A percentile compares a stretch with the other conserved stretches of the same genome.
Evolutionary conservation across 2,113 vertebrate species (phyloP).

Genomic region (Gasterosteus nipponicus): DNA sequence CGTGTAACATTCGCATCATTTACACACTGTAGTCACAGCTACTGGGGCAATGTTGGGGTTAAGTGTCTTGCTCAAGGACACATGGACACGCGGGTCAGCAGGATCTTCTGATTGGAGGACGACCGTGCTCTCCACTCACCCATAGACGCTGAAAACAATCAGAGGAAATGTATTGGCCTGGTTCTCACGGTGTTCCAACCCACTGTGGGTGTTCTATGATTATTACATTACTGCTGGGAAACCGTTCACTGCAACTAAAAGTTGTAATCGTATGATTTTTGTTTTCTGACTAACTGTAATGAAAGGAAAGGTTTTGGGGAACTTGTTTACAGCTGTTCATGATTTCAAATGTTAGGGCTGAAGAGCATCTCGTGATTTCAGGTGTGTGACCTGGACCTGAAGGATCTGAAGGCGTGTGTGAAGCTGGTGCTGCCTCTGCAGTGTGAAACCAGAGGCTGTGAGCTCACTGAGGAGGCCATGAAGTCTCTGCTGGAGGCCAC

Average conservation of each 20-base stretch:
- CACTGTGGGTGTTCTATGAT: too few species aligned
- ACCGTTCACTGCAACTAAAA: too few species aligned
- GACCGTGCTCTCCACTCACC: too few species aligned
- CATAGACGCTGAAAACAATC: background rate
- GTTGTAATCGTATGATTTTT: too few species aligned
- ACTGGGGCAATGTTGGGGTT: too few species aligned
- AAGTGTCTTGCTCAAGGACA: too few species aligned
- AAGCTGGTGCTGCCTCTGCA: conserved; percentile 83
- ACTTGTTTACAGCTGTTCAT: background rate
- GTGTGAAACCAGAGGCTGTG: conserved; percentile 82
- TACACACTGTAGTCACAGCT: too few species aligned
- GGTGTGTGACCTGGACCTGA: conserved; percentile 86
- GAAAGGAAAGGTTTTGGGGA: background rate
- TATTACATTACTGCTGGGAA: too few species aligned
- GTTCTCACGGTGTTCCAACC: background rate
- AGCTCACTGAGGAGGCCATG: conserved; percentile 84
- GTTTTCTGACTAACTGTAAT: background rate
- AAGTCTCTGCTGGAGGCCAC: conserved; percentile 86
- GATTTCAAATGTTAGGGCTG: background rate
- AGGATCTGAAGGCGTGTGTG: conserved; percentile 85
- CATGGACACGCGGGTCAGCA: too few species aligned
- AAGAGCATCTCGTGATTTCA: conserved; percentile 57
- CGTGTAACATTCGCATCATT: too few species aligned
- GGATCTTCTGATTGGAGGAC: too few species aligned
- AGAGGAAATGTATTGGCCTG: background rate